Percentiles rank a stretch among this genome's conserved stretches.
Evolutionary conservation across 2,113 vertebrate genomes (phyloP).

Genomic region (Oryzias javanicus): DNA sequence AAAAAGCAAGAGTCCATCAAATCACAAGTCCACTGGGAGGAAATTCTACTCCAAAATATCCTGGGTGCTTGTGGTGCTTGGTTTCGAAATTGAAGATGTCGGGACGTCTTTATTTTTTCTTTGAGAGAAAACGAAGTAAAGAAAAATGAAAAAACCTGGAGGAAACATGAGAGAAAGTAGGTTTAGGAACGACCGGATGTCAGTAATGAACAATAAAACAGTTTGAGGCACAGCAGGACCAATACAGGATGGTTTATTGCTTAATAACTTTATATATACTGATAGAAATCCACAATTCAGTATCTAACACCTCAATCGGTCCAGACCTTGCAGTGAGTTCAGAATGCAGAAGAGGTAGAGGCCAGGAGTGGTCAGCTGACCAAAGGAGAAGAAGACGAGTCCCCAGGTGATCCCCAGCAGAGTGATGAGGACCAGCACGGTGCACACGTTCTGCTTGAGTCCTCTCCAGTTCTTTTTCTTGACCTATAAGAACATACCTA

Average conservation of each 20-base stretch:
- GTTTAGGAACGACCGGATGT: neutral
- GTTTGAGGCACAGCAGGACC: neutral
- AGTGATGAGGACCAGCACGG: slow-evolving; percentile 48
- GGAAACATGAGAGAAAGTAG: neutral
- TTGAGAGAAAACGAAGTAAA: slow-evolving; percentile 41
- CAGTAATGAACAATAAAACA: neutral
- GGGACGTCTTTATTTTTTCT: slow-evolving; percentile 4
- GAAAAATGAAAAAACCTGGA: slow-evolving; percentile 55
- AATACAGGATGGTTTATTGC: neutral
- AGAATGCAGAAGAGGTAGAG: slow-evolving; percentile 63
- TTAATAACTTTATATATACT: too few relatives aligned
- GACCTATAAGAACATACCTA: too few relatives aligned
- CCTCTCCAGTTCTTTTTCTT: slow-evolving; percentile 15
- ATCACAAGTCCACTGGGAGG: neutral
- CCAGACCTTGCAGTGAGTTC: slow-evolving; percentile 64
- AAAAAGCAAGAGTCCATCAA: too few relatives aligned
- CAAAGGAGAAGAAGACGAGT: slow-evolving; percentile 55
- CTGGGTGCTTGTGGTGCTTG: neutral
- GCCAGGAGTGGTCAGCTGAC: slow-evolving; percentile 20
- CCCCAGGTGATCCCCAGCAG: slow-evolving; percentile 64
- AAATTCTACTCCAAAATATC: neutral
- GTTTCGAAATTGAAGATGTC: neutral
- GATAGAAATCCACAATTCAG: neutral
- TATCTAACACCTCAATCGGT: neutral
- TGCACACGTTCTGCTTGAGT: slow-evolving; percentile 27